phyloP scores from a whole-genome alignment of 1,140 invertebrate species.

The Centruroides sculpturatus region DNA sequence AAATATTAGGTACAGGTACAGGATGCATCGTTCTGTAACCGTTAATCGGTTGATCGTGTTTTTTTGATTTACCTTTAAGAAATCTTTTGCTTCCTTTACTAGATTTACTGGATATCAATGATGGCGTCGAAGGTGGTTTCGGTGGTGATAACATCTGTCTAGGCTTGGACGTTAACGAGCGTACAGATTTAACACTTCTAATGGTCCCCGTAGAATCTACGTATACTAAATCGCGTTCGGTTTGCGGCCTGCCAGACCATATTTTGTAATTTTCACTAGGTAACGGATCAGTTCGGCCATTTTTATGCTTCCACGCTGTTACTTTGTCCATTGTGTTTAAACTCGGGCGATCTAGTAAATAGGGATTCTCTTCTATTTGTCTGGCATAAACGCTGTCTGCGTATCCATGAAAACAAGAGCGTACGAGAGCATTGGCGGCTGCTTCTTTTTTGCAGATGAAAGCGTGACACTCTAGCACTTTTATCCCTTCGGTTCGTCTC shows the following conservation, averaged over 20 bases:
- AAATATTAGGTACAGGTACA: conserved; percentile 18
- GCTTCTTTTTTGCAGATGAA: conserved; percentile 95
- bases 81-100: conserved; percentile 6
- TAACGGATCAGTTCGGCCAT: neutral
- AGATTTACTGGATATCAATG: conserved; percentile 2
- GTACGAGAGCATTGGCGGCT: conserved; percentile 80
- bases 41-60: no score
- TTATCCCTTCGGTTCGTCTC: conserved; percentile 86
- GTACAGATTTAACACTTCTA: conserved; percentile 41
- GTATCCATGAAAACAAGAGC: conserved; percentile 89
- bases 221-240: conserved; percentile 15
- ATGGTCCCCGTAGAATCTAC: conserved; percentile 45
- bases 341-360: no score
- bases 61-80: conserved; percentile 1
- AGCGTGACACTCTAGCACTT: conserved; percentile 96
- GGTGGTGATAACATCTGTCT: conserved; percentile 56
- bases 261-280: conserved; percentile 71
- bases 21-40: conserved; percentile 3
- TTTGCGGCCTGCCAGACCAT: conserved; percentile 44
- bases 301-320: conserved; percentile 19
- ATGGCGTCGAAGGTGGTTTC: conserved; percentile 14
- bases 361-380: conserved; percentile 25
- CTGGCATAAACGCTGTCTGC: conserved; percentile 84
- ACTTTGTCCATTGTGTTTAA: conserved; percentile 22
- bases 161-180: conserved; percentile 29